These are phyloP conservation scores for Drosophila pseudotalamancana DNA, from an alignment of 2,888 invertebrate genomes.

Conservation along the genomic window DNA sequence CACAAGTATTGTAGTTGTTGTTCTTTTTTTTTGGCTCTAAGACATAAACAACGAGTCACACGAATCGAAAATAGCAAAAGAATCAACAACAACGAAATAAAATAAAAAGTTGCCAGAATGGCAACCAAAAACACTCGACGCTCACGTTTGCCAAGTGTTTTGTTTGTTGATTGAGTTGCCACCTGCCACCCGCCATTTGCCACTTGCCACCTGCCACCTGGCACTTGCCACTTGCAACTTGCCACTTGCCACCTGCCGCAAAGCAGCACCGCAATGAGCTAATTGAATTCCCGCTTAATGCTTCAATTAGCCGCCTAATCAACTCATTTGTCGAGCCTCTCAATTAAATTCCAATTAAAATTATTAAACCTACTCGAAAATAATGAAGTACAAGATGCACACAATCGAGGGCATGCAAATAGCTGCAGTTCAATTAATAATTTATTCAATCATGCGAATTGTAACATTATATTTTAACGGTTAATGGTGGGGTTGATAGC, in stretches of 20 bases:
- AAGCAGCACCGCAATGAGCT: constrained; percentile 16
- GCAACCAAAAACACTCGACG: constrained; percentile 2
- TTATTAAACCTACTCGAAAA: constrained; percentile 12
- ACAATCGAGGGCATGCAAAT: neutral
- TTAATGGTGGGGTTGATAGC: too few species aligned
- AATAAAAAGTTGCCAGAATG: constrained; percentile 20
- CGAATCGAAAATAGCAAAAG: constrained; percentile 34
- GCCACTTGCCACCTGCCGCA: constrained; percentile 21
- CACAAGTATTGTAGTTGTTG: neutral
- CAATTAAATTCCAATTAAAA: constrained; percentile 2
- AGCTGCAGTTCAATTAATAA: neutral
- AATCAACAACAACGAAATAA: constrained; percentile 8
- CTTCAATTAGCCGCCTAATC: constrained; percentile 33
- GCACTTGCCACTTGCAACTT: constrained; percentile 17
- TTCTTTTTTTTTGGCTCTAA: constrained; percentile 9
- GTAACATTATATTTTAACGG: too few species aligned
- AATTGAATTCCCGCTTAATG: constrained; percentile 25
- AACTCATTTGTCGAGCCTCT: constrained; percentile 23
- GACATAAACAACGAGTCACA: constrained; percentile 54
- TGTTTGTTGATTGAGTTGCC: constrained; percentile 33
- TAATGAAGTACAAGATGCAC: constrained; percentile 2
- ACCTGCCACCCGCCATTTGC: constrained; percentile 13
- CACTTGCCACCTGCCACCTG: constrained; percentile 23
- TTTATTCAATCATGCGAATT: neutral
- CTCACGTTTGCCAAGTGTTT: constrained; percentile 21